Conservation (phyloP, 2,888 invertebrate species). For the Neoascia interrupta region DNA sequence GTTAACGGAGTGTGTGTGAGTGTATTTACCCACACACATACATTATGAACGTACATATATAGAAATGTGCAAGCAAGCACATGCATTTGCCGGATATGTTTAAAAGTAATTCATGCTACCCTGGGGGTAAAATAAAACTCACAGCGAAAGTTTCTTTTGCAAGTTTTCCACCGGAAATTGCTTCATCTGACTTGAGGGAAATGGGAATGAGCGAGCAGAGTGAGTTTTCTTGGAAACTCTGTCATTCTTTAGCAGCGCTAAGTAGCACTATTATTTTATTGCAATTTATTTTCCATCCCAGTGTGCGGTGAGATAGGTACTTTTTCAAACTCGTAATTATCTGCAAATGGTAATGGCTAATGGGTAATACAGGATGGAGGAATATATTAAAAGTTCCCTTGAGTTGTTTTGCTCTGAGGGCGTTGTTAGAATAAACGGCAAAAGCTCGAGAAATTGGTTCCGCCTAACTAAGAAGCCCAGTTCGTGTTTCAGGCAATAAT, state of each 20-base stretch:
- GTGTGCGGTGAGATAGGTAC: conserved; percentile 36
- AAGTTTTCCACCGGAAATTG: conserved; percentile 69
- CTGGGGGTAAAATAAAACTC: conserved; percentile 69
- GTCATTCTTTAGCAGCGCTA: conserved; percentile 60
- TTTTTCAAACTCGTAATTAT: conserved; percentile 62
- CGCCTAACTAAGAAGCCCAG: too few species aligned
- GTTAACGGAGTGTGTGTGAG: neutral
- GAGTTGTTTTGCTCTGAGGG: conserved; percentile 2
- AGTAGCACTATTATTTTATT: conserved; percentile 69
- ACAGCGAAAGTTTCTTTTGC: conserved; percentile 64
- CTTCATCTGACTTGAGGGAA: conserved; percentile 62
- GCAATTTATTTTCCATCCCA: conserved; percentile 59
- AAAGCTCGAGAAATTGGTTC: too few species aligned
- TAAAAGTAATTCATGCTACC: conserved; percentile 69
- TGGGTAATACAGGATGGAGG: conserved; percentile 53
- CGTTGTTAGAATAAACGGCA: too few species aligned
- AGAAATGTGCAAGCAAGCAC: conserved; percentile 21
- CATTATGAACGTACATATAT: neutral
- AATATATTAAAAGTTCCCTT: conserved; percentile 43
- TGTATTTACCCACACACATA: neutral
- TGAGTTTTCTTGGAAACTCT: conserved; percentile 56
- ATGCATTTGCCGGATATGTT: conserved; percentile 69
- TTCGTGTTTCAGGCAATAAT: too few species aligned
- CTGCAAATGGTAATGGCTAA: conserved; percentile 63
- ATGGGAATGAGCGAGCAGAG: neutral